A percentile compares a stretch with the other conserved stretches of the same genome.
These are phyloP conservation scores for Cladopsammia gracilis DNA, from an alignment of 64 coral and sea anemone species.

Conservation along the genomic window DNA sequence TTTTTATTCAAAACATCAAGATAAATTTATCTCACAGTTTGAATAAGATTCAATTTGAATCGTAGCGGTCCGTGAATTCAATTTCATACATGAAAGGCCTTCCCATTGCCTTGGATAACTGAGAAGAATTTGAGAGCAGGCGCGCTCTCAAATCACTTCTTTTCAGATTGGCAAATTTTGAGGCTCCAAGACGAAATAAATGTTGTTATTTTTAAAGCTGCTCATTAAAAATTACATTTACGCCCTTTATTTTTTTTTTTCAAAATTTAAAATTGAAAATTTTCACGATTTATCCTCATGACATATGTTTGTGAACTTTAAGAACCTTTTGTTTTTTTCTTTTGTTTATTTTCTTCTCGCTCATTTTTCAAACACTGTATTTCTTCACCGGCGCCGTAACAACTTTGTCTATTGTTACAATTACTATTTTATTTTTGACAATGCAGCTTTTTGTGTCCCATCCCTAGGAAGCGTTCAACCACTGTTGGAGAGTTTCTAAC, in stretches of 20 bases:
- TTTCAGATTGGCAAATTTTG: neutral
- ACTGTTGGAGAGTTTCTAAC: too few relatives aligned
- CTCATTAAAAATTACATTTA: neutral
- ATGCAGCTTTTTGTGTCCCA: too few relatives aligned
- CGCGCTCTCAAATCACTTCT: neutral
- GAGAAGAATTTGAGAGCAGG: neutral
- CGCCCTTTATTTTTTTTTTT: neutral
- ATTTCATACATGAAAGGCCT: neutral
- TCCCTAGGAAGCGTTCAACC: too few relatives aligned
- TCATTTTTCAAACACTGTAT: constrained; percentile 47
- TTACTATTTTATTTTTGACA: too few relatives aligned
- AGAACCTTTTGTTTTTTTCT: constrained; percentile 28
- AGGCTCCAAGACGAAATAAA: neutral
- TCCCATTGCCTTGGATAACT: neutral
- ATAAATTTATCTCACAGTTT: constrained; percentile 13
- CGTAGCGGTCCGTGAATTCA: neutral
- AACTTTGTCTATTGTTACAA: too few relatives aligned
- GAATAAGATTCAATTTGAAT: constrained; percentile 12
- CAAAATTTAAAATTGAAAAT: constrained; percentile 37
- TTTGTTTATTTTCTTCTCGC: constrained; percentile 33
- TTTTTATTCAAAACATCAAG: constrained; percentile 3
- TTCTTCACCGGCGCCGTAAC: neutral
- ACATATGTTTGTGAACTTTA: constrained; percentile 40
- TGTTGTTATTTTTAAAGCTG: neutral
- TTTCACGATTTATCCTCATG: constrained; percentile 14